Percentiles rank a stretch among this genome's conserved stretches.
These are phyloP conservation scores for Sceloporus tristichus DNA, from an alignment of 2,113 vertebrate species.

Conservation along the genomic window DNA sequence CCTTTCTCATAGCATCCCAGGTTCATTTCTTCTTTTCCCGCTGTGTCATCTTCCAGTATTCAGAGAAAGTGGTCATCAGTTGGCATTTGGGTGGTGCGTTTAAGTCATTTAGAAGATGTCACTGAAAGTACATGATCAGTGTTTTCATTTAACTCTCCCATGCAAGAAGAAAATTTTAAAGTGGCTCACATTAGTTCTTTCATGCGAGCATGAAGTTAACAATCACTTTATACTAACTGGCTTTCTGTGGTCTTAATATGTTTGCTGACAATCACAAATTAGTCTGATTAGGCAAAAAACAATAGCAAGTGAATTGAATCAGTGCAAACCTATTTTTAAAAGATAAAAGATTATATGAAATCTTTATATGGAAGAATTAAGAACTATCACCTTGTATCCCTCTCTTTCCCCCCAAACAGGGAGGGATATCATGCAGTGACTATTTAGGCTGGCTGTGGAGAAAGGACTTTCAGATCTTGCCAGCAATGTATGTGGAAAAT, in stretches of 20 bases:
- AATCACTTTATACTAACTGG: conserved; percentile 66
- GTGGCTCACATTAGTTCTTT: conserved; percentile 47
- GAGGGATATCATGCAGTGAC: conserved; percentile 14
- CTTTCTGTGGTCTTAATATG: conserved; percentile 76
- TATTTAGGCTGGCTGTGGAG: not conserved
- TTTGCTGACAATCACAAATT: conserved; percentile 82
- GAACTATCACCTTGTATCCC: not conserved
- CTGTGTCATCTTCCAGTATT: conserved; percentile 63
- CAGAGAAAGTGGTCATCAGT: conserved; percentile 62
- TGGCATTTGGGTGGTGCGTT: conserved; percentile 48
- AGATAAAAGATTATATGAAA: conserved; percentile 35
- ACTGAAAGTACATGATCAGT: conserved; percentile 55
- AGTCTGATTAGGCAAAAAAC: conserved; percentile 64
- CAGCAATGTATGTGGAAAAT: not conserved
- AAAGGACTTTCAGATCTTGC: not conserved
- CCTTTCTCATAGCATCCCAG: conserved; percentile 68
- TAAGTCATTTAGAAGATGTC: conserved; percentile 54
- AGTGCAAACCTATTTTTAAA: conserved; percentile 51
- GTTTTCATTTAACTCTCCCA: conserved; percentile 65
- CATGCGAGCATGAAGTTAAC: conserved; percentile 62
- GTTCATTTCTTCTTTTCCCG: conserved; percentile 69
- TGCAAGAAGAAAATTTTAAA: conserved; percentile 55
- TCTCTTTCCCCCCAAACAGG: conserved; percentile 1
- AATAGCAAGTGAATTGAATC: conserved; percentile 46
- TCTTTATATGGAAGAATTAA: conserved; percentile 30